Evolutionary conservation across 1,140 invertebrate species (phyloP), one percentile per base, ranked within the genome.

Genomic region (Ceratina japonica): DNA sequence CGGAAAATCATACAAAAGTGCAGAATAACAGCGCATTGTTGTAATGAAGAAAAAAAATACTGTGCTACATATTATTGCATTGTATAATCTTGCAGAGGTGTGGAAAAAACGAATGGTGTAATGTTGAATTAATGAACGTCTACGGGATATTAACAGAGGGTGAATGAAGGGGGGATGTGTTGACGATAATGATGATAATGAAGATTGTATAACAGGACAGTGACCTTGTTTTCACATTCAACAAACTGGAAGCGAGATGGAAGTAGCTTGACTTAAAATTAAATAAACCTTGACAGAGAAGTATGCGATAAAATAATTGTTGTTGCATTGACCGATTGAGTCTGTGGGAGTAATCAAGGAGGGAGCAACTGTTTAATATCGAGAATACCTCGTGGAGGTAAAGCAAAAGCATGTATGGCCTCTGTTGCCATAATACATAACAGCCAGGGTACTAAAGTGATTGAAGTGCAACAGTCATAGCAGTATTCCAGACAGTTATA

Each of bases 241-340:
- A 90, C 90, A 88, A 91, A 91, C 89, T 90, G 89, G 86, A 87
- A 91, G 90, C 88, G 87, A 90, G 89, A 89, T 91, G 89, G 89
- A 88, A 89, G 89, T 90, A 90, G 85, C 88, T 87, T 78, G 85
- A 86, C 64, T 84, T 80, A 85, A 81, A 31, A 86, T 59, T 83
- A 88, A 83, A 88, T 85, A 87, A 89, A 82, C 79, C 74, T 84
- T 87, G 83, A 81, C 68, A 85, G 73, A 79, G 73, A 79, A 82
- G 75, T 85, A 84, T 75, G 37, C 72, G 82, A 72, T 76, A 80
- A 85, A 85, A 82, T 86, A 86, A 80, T 83, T 81, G 27, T 70
- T 70, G 75, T 83, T 31, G 59, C 61, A 77, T 83, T 27, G 62
- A 80, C 64, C 52, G 27, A 78, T n/a, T 77, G 76, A 83, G 81